A percentile compares a stretch with the other conserved stretches of the same genome.
Evolutionary conservation across 2,113 vertebrate species (phyloP).

Genomic region (Mesocricetus auratus): DNA sequence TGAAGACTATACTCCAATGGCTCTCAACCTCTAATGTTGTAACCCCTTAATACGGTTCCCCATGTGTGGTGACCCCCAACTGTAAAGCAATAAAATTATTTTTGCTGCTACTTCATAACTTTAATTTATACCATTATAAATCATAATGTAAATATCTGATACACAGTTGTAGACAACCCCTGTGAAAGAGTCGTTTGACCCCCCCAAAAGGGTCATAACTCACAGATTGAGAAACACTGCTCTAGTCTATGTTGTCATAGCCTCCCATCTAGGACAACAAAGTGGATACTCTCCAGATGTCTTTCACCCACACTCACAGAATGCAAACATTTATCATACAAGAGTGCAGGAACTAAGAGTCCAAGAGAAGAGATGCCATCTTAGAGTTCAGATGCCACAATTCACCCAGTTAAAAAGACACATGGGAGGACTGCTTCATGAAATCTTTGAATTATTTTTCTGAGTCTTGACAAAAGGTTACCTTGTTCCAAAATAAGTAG

Average conservation of each 20-base stretch:
- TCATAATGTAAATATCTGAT: neutral
- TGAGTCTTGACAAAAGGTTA: neutral
- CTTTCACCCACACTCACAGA: neutral
- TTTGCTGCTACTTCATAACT: neutral
- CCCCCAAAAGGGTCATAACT: neutral
- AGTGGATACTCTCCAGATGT: neutral
- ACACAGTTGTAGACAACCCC: neutral
- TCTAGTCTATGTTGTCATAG: neutral
- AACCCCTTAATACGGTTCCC: neutral
- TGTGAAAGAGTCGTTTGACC: neutral
- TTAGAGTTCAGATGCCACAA: neutral
- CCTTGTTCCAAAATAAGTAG: neutral
- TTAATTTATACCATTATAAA: neutral
- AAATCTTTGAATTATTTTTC: neutral
- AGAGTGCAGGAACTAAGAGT: neutral
- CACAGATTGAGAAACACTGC: neutral
- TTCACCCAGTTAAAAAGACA: neutral
- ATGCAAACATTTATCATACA: rapidly evolving
- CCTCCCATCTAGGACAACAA: neutral
- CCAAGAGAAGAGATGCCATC: no score
- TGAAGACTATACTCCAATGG: neutral
- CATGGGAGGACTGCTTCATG: neutral
- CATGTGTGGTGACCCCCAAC: neutral
- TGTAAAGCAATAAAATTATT: neutral
- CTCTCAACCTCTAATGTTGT: neutral